A percentile compares a stretch with the other conserved stretches of the same genome.
phyloP scores from a whole-genome alignment of 2,888 invertebrate species.

The Lissonota sp. region DNA sequence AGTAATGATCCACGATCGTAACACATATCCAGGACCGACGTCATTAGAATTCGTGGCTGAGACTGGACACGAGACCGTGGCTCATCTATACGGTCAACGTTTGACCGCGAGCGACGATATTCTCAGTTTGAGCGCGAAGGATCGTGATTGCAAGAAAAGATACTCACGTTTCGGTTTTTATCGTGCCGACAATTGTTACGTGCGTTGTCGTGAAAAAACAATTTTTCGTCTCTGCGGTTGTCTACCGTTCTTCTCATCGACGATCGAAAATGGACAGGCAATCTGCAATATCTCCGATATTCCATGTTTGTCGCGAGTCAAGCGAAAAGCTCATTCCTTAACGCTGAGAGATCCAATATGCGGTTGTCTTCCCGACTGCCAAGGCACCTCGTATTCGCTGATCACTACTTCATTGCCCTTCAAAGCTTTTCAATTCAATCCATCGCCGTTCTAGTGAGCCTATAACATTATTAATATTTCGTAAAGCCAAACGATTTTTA shows the following conservation, averaged over 20 bases:
- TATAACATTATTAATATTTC: constrained; percentile 20
- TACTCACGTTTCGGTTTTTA: constrained; percentile 69
- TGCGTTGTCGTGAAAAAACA: constrained; percentile 74
- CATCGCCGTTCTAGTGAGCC: constrained; percentile 72
- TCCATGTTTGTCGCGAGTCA: constrained; percentile 74
- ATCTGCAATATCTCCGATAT: constrained; percentile 78
- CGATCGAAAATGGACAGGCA: constrained; percentile 62
- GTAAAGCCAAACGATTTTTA: background rate
- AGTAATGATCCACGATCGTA: constrained; percentile 78
- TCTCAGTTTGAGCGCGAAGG: constrained; percentile 53
- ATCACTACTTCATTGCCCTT: constrained; percentile 68
- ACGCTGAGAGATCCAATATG: constrained; percentile 65
- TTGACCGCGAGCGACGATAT: constrained; percentile 71
- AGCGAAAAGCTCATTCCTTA: constrained; percentile 66
- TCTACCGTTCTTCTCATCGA: constrained; percentile 77
- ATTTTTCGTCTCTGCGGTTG: constrained; percentile 77
- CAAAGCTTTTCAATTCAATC: constrained; percentile 66
- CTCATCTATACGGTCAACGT: constrained; percentile 65
- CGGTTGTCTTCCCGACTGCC: constrained; percentile 72
- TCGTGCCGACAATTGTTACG: constrained; percentile 78
- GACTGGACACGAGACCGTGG: constrained; percentile 69
- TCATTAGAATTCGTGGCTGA: constrained; percentile 69
- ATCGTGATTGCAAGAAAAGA: constrained; percentile 74
- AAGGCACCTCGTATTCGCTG: constrained; percentile 65
- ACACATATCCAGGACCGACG: constrained; percentile 75